Percentiles rank a stretch among this genome's conserved stretches.
Conservation (phyloP, 2,888 invertebrate genomes). For the Autographa pulchrina region DNA sequence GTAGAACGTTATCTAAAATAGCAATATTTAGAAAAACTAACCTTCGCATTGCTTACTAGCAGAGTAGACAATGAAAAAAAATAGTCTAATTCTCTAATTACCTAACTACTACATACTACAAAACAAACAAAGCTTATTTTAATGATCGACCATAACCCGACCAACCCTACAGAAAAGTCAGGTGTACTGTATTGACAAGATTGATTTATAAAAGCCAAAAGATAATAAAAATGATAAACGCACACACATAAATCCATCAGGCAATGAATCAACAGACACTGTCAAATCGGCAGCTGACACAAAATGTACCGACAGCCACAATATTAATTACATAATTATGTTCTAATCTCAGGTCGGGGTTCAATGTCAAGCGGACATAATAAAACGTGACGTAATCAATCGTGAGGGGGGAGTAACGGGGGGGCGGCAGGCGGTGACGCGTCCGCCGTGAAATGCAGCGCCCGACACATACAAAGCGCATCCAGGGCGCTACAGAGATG, state of each 20-base stretch:
- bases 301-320: not conserved
- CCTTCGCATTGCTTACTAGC: no score
- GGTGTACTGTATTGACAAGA: not conserved
- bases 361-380: constrained; percentile 26
- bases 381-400: constrained; percentile 13
- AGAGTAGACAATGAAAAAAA: no score
- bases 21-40: no score
- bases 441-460: constrained; percentile 26
- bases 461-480: constrained; percentile 27
- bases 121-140: not conserved
- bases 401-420: not conserved
- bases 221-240: constrained; percentile 6
- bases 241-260: not conserved
- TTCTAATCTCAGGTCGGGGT: constrained; percentile 6
- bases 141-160: no score
- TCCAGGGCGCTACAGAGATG: not conserved
- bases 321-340: not conserved
- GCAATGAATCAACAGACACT: not conserved
- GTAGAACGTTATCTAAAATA: no score
- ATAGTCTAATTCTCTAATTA: no score
- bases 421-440: constrained; percentile 5
- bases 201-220: not conserved
- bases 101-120: no score
- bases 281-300: not conserved
- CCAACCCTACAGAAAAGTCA: not conserved